phyloP scores from a whole-genome alignment of 2,113 vertebrate species.

The Hypocryptadius cinnamomeus region DNA sequence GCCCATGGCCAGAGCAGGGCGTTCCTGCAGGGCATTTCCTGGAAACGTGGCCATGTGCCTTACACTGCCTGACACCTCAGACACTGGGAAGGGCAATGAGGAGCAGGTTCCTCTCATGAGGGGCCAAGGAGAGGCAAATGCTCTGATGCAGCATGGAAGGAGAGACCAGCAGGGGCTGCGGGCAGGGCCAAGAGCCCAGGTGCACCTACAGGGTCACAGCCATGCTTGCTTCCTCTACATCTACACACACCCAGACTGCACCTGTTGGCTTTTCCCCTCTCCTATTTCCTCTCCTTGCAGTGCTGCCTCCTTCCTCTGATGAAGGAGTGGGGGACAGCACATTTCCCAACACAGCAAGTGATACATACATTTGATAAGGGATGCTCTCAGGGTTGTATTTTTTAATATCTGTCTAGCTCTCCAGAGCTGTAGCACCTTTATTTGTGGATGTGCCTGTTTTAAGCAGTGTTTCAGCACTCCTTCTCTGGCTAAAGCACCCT shows the following conservation, averaged over 20 bases:
- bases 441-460: neutral
- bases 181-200: neutral
- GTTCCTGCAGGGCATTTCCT: neutral
- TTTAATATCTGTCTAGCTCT: neutral
- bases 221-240: neutral
- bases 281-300: neutral
- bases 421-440: neutral
- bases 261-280: neutral
- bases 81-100: neutral
- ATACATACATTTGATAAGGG: neutral
- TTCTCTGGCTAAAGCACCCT: neutral
- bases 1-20: neutral
- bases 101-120: neutral
- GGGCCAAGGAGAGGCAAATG: neutral
- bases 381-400: neutral
- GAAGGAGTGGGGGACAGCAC: neutral
- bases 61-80: neutral
- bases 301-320: neutral
- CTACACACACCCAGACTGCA: fast-evolving
- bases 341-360: neutral
- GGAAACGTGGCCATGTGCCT: neutral
- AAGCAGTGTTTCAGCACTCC: neutral
- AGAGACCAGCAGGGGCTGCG: fast-evolving
- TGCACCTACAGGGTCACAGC: fast-evolving
- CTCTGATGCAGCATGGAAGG: neutral